Evolutionary conservation across 2,888 invertebrate genomes (phyloP), one percentile per base, ranked within the genome.

Genomic region (Chesias legatella): DNA sequence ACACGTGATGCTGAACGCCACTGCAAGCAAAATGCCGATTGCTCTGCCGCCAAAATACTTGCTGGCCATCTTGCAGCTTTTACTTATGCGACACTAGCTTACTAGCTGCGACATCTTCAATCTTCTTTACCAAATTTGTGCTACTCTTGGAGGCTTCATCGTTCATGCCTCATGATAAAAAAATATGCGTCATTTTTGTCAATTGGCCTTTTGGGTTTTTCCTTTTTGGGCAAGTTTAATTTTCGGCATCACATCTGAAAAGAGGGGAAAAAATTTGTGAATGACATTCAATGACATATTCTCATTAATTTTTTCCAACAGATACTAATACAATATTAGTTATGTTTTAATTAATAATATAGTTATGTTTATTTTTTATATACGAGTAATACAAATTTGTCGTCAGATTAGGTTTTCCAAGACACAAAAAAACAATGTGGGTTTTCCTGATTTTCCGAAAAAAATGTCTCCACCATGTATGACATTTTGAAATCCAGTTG

Each of bases 21-120:
- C 78, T 51, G 86, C 83, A 63, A 88, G 73, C 67, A 85, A 73
- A 69, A 84, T 71, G 56, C 86, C 83, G 70, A 84, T 73, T 77
- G 82, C 77, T 59, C 85, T 81, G 51, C 79, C 77, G 44, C 75
- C 78, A 50, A 77, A 73, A 58, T 78, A 73, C 73, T 78, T 81
- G 67, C 68, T 70, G 74, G 79, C 85, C 86, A 88, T 88, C 73
- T 79, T 80, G 68, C 64, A 67, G 66, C 68, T 67, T 76, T 75
- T 67, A 56, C 67, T 84, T 78, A 88, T 75, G 86, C 83, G 59
- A 83, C 79, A 65, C 79, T 85, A 59, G 79, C 71, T 75, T 73
- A n/a, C n/a, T n/a, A n/a, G n/a, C 63, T 83, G 68, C 73, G 77
- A 75, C 86, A 86, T 85, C 75, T 76, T 81, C 61, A 70, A 59